Evolutionary conservation across 2,888 invertebrate species (phyloP), one percentile per base, ranked within the genome.

Genomic region (Drosophila picticornis): DNA sequence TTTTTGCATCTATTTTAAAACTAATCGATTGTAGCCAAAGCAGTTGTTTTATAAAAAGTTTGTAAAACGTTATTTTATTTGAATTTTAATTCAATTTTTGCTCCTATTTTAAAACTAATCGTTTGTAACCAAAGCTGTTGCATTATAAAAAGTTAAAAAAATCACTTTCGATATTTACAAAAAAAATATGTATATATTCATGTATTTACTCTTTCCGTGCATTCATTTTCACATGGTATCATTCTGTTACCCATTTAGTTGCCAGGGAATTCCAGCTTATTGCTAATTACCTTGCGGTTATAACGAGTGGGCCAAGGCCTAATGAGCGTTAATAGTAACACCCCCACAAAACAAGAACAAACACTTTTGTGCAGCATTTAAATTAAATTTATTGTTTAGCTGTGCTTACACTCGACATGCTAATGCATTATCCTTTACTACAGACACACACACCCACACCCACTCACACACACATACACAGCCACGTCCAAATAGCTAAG

Each of bases 341-440:
- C 19, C 29, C 46, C 19, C 36, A 27, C 13, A 70, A 55, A 71
- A 68, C 62, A 52, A 56, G 61, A 50, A 60, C 64, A 56, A 66
- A 68, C 68, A 75, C 69, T 71, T 65, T 75, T 48, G 61, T 57
- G 71, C 72, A 83, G 65, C 76, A 58, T 60, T 84, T 86, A 81
- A 83, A 84, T 86, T 58, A 79, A 89, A 84, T 88, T 89, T 84
- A 86, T 84, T 86, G 87, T 86, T 68, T 75, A 53, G 76, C 65
- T 51, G 61, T 60, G 43, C 56, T 60, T 57, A 53, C 71, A 60
- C 31, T 55, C 50, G 67, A 77, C 77, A 83, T 83, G 78, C 78
- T 81, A 84, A 88, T 90, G 66, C 73, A 62, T 71, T 67, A 53
- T 80, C 62, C 67, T 71, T 73, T 72, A 58, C 65, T 62, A 27